Percentiles rank a stretch among this genome's conserved stretches.
Evolutionary conservation across 2,113 vertebrate species (phyloP).

Genomic region (Zootoca vivipara): DNA sequence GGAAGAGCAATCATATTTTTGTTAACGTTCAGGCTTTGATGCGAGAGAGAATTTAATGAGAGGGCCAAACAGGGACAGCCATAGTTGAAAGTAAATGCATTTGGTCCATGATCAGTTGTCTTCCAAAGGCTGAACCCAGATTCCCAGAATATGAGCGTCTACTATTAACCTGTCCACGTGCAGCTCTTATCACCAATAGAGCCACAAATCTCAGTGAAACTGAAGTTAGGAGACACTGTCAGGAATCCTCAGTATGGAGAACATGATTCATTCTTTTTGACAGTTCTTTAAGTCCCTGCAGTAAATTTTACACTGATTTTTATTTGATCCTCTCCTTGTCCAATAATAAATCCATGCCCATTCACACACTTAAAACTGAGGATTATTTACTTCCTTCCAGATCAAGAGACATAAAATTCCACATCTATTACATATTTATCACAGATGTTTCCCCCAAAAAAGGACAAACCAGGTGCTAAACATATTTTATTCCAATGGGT

Average conservation of each 20-base stretch:
- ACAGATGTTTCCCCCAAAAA: conserved; percentile 77
- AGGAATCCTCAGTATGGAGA: conserved; percentile 38
- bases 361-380: conserved; percentile 62
- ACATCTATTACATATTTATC: conserved; percentile 77
- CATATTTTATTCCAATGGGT: conserved; percentile 86
- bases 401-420: conserved; percentile 70
- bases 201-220: conserved; percentile 34
- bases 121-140: background rate
- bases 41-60: background rate
- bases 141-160: background rate
- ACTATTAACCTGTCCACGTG: conserved; percentile 10
- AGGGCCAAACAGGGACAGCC: background rate
- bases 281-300: conserved; percentile 57
- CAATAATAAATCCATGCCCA: conserved; percentile 65
- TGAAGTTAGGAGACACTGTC: conserved; percentile 25
- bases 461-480: conserved; percentile 88
- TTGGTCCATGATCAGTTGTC: background rate
- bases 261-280: conserved; percentile 53
- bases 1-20: background rate
- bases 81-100: background rate
- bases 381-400: conserved; percentile 74
- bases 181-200: background rate
- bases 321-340: conserved; percentile 70
- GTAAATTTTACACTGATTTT: conserved; percentile 70
- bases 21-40: background rate